Evolutionary conservation across 2,888 invertebrate species (phyloP).

Genomic region (Blera fallax): DNA sequence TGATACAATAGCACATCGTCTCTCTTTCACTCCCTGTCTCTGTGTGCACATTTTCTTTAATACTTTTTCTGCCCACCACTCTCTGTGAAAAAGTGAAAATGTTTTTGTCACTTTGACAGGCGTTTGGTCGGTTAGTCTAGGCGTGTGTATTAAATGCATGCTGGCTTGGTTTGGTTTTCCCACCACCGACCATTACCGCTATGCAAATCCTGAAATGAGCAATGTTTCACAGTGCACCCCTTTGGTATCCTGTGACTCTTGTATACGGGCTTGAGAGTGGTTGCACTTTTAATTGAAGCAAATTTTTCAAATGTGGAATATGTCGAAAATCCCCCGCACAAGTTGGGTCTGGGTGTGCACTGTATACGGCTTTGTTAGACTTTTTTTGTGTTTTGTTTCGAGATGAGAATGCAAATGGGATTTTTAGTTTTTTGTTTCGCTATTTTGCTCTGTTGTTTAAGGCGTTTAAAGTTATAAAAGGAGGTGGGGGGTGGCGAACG

Average conservation of each 20-base stretch:
- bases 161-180: conserved; percentile 50
- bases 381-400: background rate
- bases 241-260: conserved; percentile 9
- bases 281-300: conserved; percentile 71
- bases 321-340: conserved; percentile 38
- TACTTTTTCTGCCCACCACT: background rate
- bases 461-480: conserved; percentile 41
- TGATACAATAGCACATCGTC: conserved; percentile 66
- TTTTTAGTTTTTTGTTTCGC: conserved; percentile 7
- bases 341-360: background rate
- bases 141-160: conserved; percentile 57
- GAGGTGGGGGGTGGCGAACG: background rate
- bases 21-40: background rate
- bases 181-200: conserved; percentile 58
- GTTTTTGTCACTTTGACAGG: conserved; percentile 71
- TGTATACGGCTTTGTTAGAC: conserved; percentile 35
- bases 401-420: conserved; percentile 54
- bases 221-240: conserved; percentile 32
- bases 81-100: conserved; percentile 65
- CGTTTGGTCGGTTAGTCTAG: conserved; percentile 61
- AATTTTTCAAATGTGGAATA: conserved; percentile 67
- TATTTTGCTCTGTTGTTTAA: conserved; percentile 35
- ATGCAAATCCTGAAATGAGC: conserved; percentile 69
- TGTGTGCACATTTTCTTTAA: conserved; percentile 12
- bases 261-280: conserved; percentile 52